Percentiles rank a stretch among this genome's conserved stretches.
Evolutionary conservation across 1,140 invertebrate species (phyloP).

Genomic region (Brachionus rubens): DNA sequence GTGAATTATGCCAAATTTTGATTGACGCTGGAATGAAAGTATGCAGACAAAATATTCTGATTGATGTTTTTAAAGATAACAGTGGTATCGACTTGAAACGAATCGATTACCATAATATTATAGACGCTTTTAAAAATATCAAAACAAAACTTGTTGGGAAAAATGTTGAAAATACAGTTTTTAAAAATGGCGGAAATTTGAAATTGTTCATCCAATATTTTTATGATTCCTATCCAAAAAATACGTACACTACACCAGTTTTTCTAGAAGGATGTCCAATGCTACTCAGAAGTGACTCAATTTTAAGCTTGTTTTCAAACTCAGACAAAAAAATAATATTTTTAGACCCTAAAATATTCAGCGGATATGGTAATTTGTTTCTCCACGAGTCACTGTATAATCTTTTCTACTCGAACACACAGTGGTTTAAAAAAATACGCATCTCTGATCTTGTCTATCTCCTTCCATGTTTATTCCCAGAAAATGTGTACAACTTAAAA

Average conservation of each 20-base stretch:
- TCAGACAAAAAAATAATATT: background rate
- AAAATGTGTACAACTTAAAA: background rate
- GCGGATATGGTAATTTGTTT: background rate
- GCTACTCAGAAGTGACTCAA: background rate
- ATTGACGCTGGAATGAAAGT: slow-evolving; percentile 5
- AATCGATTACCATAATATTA: background rate
- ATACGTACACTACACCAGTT: background rate
- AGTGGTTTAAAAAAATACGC: background rate
- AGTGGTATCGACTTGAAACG: background rate
- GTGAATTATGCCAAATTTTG: background rate
- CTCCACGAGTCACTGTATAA: background rate
- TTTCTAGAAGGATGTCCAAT: background rate
- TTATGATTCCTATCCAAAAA: too few species aligned
- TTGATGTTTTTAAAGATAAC: background rate
- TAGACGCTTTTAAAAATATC: background rate
- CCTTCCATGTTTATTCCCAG: background rate
- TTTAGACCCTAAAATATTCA: background rate
- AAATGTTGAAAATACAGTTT: background rate
- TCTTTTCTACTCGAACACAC: too few species aligned
- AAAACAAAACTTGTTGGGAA: background rate
- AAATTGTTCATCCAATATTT: background rate
- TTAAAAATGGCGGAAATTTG: background rate
- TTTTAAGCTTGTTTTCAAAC: background rate
- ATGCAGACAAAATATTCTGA: background rate
- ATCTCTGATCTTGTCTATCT: background rate